phyloP scores from a whole-genome alignment of 1,140 invertebrate species.

The Magallana ariakensis region DNA sequence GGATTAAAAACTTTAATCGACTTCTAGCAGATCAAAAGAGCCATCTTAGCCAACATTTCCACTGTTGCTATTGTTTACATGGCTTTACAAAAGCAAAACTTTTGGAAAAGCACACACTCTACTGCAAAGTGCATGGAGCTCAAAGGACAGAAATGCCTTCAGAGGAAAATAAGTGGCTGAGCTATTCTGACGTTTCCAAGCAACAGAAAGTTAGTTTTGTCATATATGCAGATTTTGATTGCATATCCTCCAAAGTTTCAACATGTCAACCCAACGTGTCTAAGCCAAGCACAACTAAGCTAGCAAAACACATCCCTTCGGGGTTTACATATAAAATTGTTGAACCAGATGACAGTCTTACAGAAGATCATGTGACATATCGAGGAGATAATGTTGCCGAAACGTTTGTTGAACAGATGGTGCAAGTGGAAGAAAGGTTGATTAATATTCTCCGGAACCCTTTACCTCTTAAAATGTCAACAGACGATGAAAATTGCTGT shows the following conservation, averaged over 20 bases:
- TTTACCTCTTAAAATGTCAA: constrained; percentile 41
- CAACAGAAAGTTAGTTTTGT: constrained; percentile 42
- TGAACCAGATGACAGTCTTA: background rate
- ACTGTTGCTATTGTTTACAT: constrained; percentile 54
- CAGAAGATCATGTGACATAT: constrained; percentile 46
- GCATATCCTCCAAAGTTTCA: no score
- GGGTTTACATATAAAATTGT: constrained; percentile 47
- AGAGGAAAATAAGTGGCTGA: constrained; percentile 53
- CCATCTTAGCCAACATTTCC: background rate
- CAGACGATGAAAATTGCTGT: constrained; percentile 41
- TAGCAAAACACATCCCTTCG: no score
- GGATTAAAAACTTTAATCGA: constrained; percentile 48
- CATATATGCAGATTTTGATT: no score
- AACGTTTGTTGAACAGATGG: constrained; percentile 42
- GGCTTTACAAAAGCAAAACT: constrained; percentile 40
- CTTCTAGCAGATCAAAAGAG: constrained; percentile 3
- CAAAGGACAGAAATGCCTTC: constrained; percentile 43
- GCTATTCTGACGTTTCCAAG: constrained; percentile 45
- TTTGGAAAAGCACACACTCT: constrained; percentile 50
- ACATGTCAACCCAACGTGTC: no score
- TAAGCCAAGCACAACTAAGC: no score
- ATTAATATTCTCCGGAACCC: background rate
- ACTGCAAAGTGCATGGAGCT: constrained; percentile 49
- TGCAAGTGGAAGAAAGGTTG: constrained; percentile 19
- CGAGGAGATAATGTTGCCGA: constrained; percentile 39